A percentile compares a stretch with the other conserved stretches of the same genome.
Conservation (phyloP, 1,140 invertebrate species). For the Glossosoma conforme region DNA sequence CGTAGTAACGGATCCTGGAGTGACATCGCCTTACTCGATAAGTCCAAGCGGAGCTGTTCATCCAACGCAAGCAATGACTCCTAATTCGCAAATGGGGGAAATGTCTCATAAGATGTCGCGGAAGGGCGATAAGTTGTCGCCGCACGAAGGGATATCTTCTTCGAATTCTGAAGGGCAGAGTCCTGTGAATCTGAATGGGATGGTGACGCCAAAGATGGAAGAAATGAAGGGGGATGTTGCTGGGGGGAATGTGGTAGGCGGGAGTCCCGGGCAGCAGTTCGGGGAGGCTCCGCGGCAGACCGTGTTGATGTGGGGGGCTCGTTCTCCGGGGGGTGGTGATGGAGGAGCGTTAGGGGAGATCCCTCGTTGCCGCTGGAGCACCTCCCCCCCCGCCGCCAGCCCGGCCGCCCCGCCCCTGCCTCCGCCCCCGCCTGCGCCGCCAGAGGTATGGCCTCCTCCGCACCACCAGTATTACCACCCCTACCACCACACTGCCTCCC, state of each 20-base stretch:
- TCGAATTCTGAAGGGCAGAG: slow-evolving; percentile 54
- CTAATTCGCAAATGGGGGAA: slow-evolving; percentile 40
- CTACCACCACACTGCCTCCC: slow-evolving; percentile 58
- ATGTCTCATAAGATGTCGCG: slow-evolving; percentile 37
- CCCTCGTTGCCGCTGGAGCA: slow-evolving; percentile 33
- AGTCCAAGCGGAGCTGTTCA: slow-evolving; percentile 48
- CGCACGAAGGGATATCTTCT: slow-evolving; percentile 50
- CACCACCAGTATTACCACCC: slow-evolving; percentile 56
- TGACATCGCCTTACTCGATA: slow-evolving; percentile 44
- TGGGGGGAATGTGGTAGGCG: slow-evolving; percentile 39
- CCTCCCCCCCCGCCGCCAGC: slow-evolving; percentile 25
- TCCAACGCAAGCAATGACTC: slow-evolving; percentile 47
- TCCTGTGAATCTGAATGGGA: slow-evolving; percentile 50
- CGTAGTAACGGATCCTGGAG: slow-evolving; percentile 46
- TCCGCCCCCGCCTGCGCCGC: slow-evolving; percentile 38
- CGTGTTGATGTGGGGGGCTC: slow-evolving; percentile 74
- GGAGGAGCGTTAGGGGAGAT: slow-evolving; percentile 12
- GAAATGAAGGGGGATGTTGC: slow-evolving; percentile 54
- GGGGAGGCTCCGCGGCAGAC: slow-evolving; percentile 69
- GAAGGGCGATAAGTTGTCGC: slow-evolving; percentile 45
- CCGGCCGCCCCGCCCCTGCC: slow-evolving; percentile 24
- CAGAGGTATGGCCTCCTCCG: slow-evolving; percentile 61
- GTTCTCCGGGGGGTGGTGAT: slow-evolving; percentile 35
- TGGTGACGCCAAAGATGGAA: slow-evolving; percentile 60
- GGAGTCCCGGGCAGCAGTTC: slow-evolving; percentile 45